phyloP scores from a whole-genome alignment of 2,888 invertebrate genomes.

The Nemapogon koenigi region DNA sequence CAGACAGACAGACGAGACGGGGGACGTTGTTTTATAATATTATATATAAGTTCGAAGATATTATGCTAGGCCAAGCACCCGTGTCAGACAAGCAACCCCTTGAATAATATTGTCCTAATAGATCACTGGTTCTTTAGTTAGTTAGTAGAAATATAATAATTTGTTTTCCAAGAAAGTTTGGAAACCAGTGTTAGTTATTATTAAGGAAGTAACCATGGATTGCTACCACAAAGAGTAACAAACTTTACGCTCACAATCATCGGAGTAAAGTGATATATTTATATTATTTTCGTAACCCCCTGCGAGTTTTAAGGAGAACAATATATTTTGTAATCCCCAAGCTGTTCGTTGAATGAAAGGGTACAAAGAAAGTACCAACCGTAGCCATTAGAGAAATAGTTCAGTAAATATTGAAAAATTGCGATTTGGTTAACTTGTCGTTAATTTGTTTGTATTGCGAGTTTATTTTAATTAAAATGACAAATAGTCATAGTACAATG shows the following conservation, averaged over 20 bases:
- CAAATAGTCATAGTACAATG: no score
- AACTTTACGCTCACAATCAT: conserved; percentile 42
- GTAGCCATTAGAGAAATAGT: conserved; percentile 19
- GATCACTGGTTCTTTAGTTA: no score
- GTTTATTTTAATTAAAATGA: no score
- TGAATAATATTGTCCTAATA: no score
- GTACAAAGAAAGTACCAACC: conserved; percentile 19
- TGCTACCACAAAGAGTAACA: conserved; percentile 52
- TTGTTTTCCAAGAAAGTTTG: conserved; percentile 32
- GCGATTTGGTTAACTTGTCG: conserved; percentile 40
- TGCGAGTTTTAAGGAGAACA: conserved; percentile 29
- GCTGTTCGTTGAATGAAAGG: conserved; percentile 20
- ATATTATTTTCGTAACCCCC: conserved; percentile 50
- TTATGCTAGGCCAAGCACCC: no score
- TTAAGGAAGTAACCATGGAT: conserved; percentile 37
- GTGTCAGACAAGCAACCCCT: no score
- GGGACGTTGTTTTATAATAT: no score
- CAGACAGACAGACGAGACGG: no score
- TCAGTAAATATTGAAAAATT: conserved; percentile 42
- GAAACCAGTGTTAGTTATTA: conserved; percentile 22
- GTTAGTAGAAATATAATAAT: no score
- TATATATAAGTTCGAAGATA: no score
- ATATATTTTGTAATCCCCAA: conserved; percentile 36
- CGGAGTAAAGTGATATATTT: conserved; percentile 53
- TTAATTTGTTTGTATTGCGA: no score